Percentiles rank a stretch among this genome's conserved stretches.
Conservation (phyloP, 2,113 vertebrate species). For the Stercorarius parasiticus region DNA sequence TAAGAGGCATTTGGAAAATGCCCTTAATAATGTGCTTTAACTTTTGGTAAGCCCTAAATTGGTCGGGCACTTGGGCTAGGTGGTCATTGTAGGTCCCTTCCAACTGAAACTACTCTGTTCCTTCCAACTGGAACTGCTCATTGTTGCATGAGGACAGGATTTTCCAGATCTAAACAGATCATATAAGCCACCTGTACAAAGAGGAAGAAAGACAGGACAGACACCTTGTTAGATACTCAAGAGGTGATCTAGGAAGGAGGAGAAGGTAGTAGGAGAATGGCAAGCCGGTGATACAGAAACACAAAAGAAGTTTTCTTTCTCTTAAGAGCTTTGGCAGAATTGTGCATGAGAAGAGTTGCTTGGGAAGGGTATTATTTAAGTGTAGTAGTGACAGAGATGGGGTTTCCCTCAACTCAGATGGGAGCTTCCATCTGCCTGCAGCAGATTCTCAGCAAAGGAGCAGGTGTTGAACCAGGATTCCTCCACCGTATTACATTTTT, state of each 20-base stretch:
- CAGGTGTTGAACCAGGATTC: background rate
- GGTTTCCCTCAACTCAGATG: background rate
- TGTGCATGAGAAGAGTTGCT: background rate
- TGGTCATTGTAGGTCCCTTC: background rate
- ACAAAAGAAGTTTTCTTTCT: background rate
- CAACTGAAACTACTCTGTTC: background rate
- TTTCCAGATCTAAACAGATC: background rate
- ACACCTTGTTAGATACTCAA: background rate
- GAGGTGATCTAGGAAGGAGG: background rate
- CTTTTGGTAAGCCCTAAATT: background rate
- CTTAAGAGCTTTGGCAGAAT: background rate
- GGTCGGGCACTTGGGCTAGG: background rate
- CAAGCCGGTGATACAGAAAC: background rate
- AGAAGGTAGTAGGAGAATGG: background rate
- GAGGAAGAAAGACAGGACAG: background rate
- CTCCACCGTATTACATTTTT: background rate
- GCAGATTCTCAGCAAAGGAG: background rate
- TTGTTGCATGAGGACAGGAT: background rate
- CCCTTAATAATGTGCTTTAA: background rate
- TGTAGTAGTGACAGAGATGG: background rate
- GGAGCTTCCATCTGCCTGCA: background rate
- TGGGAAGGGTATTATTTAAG: background rate
- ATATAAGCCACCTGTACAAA: too few species aligned
- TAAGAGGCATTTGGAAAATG: background rate
- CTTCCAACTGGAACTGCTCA: background rate